Conservation (phyloP, 1,140 invertebrate genomes). For the Aplysia californica region DNA sequence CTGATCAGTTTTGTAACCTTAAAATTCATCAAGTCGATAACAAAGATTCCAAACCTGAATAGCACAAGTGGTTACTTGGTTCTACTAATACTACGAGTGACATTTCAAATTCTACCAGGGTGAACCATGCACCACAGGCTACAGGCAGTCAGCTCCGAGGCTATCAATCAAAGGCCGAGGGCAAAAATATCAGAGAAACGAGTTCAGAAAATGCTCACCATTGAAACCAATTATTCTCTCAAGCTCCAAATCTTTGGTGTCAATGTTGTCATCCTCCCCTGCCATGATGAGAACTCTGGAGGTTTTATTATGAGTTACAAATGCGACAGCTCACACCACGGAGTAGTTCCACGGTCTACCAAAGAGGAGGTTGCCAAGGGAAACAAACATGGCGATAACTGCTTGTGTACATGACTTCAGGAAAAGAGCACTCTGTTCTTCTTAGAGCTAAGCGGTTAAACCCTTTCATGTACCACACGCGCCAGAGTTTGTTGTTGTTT, state of each 20-base stretch:
- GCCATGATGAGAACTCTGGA: constrained; percentile 9
- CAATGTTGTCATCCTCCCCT: constrained; percentile 5
- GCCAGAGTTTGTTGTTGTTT: neutral
- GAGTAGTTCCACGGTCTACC: neutral
- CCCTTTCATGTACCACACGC: neutral
- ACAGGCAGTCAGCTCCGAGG: too few relatives aligned
- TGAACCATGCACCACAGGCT: too few relatives aligned
- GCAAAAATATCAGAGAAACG: too few relatives aligned
- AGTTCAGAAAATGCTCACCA: too few relatives aligned
- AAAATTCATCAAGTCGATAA: too few relatives aligned
- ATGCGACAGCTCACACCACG: neutral
- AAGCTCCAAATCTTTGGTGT: constrained; percentile 38
- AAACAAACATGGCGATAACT: constrained; percentile 53
- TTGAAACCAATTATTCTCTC: constrained; percentile 55
- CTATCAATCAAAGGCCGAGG: too few relatives aligned
- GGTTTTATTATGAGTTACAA: neutral
- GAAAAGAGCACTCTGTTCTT: neutral
- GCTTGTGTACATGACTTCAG: constrained; percentile 33
- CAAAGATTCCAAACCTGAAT: too few relatives aligned
- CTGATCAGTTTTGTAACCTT: too few relatives aligned
- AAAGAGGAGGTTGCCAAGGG: constrained; percentile 48
- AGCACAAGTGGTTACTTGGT: too few relatives aligned
- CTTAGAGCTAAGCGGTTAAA: neutral
- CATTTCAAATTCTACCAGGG: too few relatives aligned
- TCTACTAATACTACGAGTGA: too few relatives aligned